Conservation (phyloP, 2,888 invertebrate species). For the Drosophila putrida region DNA sequence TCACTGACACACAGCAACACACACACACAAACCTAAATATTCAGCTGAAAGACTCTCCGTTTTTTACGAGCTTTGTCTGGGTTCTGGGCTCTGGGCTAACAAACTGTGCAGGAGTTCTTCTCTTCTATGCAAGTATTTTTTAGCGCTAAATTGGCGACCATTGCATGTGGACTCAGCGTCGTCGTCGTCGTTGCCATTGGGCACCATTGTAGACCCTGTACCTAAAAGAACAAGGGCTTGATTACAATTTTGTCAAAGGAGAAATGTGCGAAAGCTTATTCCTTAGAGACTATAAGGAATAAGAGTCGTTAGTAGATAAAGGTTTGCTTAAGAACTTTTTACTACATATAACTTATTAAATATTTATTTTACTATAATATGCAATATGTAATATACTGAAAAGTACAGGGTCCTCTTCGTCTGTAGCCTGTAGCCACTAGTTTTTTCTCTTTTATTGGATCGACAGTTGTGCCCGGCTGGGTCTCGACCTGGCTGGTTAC, state of each 20-base stretch:
- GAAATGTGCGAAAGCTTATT: too few species aligned
- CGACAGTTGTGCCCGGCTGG: conserved; percentile 55
- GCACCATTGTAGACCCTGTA: not conserved
- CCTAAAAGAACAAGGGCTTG: too few species aligned
- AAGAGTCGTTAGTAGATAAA: too few species aligned
- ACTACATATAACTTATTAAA: too few species aligned
- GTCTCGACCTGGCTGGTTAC: conserved; percentile 16
- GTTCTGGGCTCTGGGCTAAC: conserved; percentile 56
- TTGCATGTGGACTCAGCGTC: conserved; percentile 56
- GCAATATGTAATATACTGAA: too few species aligned
- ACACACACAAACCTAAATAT: conserved; percentile 2
- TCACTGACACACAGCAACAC: conserved; percentile 26
- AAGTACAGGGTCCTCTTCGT: too few species aligned
- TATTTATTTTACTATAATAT: too few species aligned
- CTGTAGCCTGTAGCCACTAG: too few species aligned
- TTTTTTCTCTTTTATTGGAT: conserved; percentile 51
- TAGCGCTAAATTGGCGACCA: conserved; percentile 74
- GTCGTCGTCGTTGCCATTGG: conserved; percentile 5
- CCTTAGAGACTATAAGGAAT: too few species aligned
- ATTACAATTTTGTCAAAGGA: too few species aligned
- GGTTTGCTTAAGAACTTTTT: too few species aligned
- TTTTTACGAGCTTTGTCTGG: conserved; percentile 24
- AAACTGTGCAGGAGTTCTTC: conserved; percentile 48
- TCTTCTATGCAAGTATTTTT: conserved; percentile 44
- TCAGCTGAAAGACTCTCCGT: conserved; percentile 25